Base-by-base conservation (phyloP, 2,113 vertebrate species). In the Scomber colias region DNA sequence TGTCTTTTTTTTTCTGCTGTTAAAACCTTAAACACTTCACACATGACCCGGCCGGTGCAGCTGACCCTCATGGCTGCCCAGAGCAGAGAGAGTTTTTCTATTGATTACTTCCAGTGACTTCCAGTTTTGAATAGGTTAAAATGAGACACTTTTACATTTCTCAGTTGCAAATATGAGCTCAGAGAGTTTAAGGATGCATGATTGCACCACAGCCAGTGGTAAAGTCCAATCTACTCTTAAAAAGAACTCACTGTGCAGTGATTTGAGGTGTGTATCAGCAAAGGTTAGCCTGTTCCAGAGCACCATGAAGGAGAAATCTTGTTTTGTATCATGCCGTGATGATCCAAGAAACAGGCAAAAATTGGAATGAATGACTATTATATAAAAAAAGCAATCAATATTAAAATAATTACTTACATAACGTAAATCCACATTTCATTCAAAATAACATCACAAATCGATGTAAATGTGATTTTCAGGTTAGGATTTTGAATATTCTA, bases 11-110 rank as follows among this genome's bases (percentile, higher is more conserved):
- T 93, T 93, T 92, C 94, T 91, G 87, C 89, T 93, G 84, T 87
- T 90, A 89, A 90, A 92, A 95, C 91, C 91, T 94, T 94, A 73
- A 90, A 93, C 78, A 88, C 85, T 79, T 91, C 85, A 93, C 90
- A 91, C 83, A 78, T 62, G 84, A 89, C 77, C 85, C 17, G 61
- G 69, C 67, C 8, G 71, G 50, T 70, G 56, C 74, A 50, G 88
- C 82, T 63, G 85, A 89, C 87, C 84, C 49, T 62, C 82, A 51
- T 13, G 53, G 68, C 68, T 48, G 4, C 55, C 70, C 69, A 77
- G 78, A 89, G 69, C 75, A 30, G 6, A 65, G 40, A 71, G 30
- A 67, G 16, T 44, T 21, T n/a, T 12, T 56, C 6, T 5, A 48
- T 4, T 15, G 15, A 54, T 54, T 40, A 40, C 53, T n/a, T 54